phyloP scores from a whole-genome alignment of 2,888 invertebrate genomes.

The Lasioglossum oenotherae region DNA sequence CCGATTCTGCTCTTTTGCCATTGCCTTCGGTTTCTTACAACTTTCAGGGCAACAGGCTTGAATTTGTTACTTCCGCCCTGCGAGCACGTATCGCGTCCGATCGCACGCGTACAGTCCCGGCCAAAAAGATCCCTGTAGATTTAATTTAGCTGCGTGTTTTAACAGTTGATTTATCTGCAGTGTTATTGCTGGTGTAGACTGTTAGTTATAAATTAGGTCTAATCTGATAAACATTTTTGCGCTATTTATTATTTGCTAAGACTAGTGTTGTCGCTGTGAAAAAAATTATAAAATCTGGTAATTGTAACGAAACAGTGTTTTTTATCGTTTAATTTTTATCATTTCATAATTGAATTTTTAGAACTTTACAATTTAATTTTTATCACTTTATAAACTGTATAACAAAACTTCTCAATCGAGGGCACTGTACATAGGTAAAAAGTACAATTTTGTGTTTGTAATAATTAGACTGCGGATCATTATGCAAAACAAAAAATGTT shows the following conservation, averaged over 20 bases:
- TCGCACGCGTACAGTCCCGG: slow-evolving; percentile 30
- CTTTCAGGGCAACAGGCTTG: slow-evolving; percentile 66
- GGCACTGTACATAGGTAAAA: too few species aligned
- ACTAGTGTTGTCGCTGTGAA: too few species aligned
- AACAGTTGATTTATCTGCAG: neutral
- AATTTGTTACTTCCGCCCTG: slow-evolving; percentile 75
- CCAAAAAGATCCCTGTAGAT: neutral
- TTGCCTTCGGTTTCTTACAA: slow-evolving; percentile 44
- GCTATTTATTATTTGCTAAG: too few species aligned
- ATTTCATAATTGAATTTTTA: too few species aligned
- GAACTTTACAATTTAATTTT: too few species aligned
- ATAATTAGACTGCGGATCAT: too few species aligned
- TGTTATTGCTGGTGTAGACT: neutral
- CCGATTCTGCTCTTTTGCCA: neutral
- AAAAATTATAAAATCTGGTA: too few species aligned
- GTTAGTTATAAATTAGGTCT: neutral
- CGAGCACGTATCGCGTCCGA: slow-evolving; percentile 42
- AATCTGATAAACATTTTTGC: neutral
- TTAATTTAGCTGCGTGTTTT: neutral
- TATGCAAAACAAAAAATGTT: too few species aligned
- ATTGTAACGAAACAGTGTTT: too few species aligned
- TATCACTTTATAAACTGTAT: too few species aligned
- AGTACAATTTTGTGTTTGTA: neutral
- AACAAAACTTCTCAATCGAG: too few species aligned
- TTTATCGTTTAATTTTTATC: too few species aligned